These are phyloP conservation scores for Anthonomus grandis DNA, from an alignment of 1,140 invertebrate genomes.

Conservation along the genomic window DNA sequence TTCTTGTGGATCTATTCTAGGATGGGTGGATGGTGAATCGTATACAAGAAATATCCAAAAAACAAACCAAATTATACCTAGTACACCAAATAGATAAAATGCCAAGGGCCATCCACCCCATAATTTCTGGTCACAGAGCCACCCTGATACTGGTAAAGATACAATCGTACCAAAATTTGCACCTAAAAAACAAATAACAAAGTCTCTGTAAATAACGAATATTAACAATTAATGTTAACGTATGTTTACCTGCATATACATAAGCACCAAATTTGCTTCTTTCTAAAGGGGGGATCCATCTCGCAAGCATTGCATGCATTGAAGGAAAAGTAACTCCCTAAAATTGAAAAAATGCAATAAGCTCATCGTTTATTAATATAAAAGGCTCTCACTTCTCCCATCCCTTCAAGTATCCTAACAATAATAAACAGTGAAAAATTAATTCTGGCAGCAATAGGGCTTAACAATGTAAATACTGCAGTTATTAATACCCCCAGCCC, in stretches of 20 bases:
- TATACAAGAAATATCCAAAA: constrained; percentile 72
- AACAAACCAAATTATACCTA: constrained; percentile 76
- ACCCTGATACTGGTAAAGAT: constrained; percentile 70
- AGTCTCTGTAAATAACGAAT: neutral
- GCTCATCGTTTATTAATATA: no score
- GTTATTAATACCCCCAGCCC: constrained; percentile 73
- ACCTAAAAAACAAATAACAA: constrained; percentile 50
- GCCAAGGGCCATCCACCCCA: constrained; percentile 73
- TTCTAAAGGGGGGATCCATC: constrained; percentile 79
- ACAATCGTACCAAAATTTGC: constrained; percentile 73
- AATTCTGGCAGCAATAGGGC: constrained; percentile 67
- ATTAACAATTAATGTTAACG: neutral
- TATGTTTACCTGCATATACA: constrained; percentile 65
- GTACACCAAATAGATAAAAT: constrained; percentile 73
- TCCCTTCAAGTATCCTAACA: constrained; percentile 77
- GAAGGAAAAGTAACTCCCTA: constrained; percentile 79
- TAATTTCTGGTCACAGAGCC: constrained; percentile 65
- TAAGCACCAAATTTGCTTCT: constrained; percentile 76
- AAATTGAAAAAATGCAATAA: no score
- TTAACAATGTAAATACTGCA: constrained; percentile 73
- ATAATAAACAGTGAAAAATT: constrained; percentile 70
- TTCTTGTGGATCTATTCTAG: constrained; percentile 70
- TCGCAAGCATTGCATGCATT: constrained; percentile 76
- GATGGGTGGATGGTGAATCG: constrained; percentile 75
- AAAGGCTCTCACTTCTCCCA: constrained; percentile 73